phyloP scores from a whole-genome alignment of 2,113 vertebrate genomes.

The Talpa occidentalis region DNA sequence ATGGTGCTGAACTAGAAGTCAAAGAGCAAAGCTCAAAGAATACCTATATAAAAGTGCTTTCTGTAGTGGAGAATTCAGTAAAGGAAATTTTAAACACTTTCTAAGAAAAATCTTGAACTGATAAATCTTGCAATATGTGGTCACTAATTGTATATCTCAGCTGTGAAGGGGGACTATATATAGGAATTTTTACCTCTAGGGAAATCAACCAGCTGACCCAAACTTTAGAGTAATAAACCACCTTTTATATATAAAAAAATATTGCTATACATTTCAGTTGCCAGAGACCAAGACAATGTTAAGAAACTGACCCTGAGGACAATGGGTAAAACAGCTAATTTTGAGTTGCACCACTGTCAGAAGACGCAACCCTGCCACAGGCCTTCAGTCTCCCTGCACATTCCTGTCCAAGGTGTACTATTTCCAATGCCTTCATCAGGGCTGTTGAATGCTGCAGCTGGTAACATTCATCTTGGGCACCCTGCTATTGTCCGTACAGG shows the following conservation, averaged over 20 bases:
- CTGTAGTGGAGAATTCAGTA: neutral
- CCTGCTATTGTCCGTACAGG: no score
- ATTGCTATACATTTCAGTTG: conserved; percentile 8
- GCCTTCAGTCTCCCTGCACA: neutral
- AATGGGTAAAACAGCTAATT: neutral
- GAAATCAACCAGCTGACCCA: neutral
- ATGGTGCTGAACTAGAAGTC: neutral
- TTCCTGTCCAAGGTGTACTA: neutral
- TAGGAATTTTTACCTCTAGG: neutral
- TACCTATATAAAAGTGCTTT: neutral
- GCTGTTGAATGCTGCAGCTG: neutral
- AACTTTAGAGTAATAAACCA: neutral
- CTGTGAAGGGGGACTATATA: neutral
- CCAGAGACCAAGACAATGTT: neutral
- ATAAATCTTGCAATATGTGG: neutral
- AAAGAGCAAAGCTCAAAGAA: neutral
- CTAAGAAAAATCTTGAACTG: conserved; percentile 13
- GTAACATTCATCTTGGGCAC: no score
- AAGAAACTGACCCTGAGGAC: neutral
- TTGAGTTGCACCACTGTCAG: neutral
- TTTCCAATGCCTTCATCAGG: neutral
- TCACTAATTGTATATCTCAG: neutral
- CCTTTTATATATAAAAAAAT: neutral
- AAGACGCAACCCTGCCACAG: neutral
- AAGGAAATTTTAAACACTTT: neutral